phyloP scores from a whole-genome alignment of 2,888 invertebrate species.

The Acrobasis repandana region DNA sequence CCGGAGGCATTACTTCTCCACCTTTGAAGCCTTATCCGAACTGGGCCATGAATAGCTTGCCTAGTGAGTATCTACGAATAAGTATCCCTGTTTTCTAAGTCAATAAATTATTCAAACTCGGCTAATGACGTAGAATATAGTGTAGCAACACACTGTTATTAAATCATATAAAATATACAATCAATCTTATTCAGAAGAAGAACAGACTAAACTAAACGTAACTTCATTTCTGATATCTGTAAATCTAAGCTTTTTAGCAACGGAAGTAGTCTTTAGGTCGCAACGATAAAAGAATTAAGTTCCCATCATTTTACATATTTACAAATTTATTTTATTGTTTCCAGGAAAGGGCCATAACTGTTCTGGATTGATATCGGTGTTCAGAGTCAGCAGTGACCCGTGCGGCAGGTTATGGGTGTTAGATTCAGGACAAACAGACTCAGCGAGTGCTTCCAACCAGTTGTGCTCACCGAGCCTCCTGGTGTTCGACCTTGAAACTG shows the following conservation, averaged over 20 bases:
- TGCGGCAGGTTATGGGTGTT: slow-evolving; percentile 91
- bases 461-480: slow-evolving; percentile 89
- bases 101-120: too few relatives aligned
- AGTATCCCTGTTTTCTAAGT: not conserved
- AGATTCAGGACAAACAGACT: slow-evolving; percentile 90
- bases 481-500: slow-evolving; percentile 87
- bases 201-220: too few relatives aligned
- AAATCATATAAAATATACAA: too few relatives aligned
- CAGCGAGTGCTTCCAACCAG: slow-evolving; percentile 85
- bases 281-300: too few relatives aligned
- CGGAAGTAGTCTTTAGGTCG: too few relatives aligned
- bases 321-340: slow-evolving; percentile 26
- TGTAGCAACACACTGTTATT: too few relatives aligned
- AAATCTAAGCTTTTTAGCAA: too few relatives aligned
- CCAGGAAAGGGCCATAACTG: slow-evolving; percentile 77
- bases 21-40: slow-evolving; percentile 88
- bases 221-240: too few relatives aligned
- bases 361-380: slow-evolving; percentile 88
- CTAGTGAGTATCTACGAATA: slow-evolving; percentile 63
- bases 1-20: slow-evolving; percentile 82
- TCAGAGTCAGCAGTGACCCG: slow-evolving; percentile 87
- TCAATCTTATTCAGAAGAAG: too few relatives aligned
- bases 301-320: too few relatives aligned
- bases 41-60: slow-evolving; percentile 86
- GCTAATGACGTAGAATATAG: too few relatives aligned